A percentile compares a stretch with the other conserved stretches of the same genome.
Evolutionary conservation across 2,113 vertebrate genomes (phyloP).

Genomic region (Xyrauchen texanus): DNA sequence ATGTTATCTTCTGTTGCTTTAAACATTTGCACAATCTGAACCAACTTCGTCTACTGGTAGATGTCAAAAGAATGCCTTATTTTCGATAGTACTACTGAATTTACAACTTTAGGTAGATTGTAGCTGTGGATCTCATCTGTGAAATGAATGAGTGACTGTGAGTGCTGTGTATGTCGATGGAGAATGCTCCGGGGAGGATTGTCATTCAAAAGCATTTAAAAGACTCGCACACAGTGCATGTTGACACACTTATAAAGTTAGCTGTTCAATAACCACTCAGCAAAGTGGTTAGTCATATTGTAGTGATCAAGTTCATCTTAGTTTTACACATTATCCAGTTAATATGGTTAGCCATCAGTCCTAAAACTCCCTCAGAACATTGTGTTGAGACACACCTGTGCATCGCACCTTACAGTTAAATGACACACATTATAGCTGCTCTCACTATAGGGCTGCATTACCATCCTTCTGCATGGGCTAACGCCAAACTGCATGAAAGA

Average conservation of each 20-base stretch:
- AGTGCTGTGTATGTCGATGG: conserved; percentile 48
- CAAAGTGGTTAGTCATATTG: not conserved
- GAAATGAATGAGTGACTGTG: conserved; percentile 56
- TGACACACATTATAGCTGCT: not conserved
- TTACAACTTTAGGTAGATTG: conserved; percentile 59
- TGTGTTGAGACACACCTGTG: too few species aligned
- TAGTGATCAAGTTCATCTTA: not conserved
- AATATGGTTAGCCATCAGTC: not conserved
- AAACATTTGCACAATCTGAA: conserved; percentile 76
- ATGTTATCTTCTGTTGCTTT: conserved; percentile 43
- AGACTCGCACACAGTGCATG: not conserved
- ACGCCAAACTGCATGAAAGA: conserved; percentile 15
- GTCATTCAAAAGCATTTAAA: conserved; percentile 11
- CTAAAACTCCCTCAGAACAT: too few species aligned
- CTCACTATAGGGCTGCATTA: conserved; percentile 9
- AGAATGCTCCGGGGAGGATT: not conserved
- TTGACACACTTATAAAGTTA: not conserved
- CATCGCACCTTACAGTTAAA: too few species aligned
- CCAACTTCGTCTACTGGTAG: conserved; percentile 71
- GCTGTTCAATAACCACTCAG: not conserved
- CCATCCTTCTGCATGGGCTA: conserved; percentile 13
- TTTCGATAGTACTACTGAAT: conserved; percentile 82
- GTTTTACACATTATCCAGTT: conserved; percentile 7
- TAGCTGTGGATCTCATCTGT: conserved; percentile 35
- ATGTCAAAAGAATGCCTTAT: conserved; percentile 81